phyloP scores from a whole-genome alignment of 2,113 vertebrate species.

The Lipophrys pholis region DNA sequence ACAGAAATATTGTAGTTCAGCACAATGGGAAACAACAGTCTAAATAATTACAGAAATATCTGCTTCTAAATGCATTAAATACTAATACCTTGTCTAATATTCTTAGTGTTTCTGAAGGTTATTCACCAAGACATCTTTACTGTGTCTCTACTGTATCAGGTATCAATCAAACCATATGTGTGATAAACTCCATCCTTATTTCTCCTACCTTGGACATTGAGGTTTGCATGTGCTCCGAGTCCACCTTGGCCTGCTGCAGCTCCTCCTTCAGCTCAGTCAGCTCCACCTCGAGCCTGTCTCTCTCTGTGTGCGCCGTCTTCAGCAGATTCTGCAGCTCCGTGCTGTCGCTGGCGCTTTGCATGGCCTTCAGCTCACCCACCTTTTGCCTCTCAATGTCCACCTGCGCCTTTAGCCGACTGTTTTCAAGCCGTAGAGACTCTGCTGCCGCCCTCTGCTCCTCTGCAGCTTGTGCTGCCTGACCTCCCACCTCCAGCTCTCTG shows the following conservation, averaged over 20 bases:
- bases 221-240: constrained; percentile 84
- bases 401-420: constrained; percentile 86
- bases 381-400: constrained; percentile 90
- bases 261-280: constrained; percentile 89
- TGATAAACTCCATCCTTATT: no score
- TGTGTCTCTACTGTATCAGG: no score
- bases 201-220: constrained; percentile 87
- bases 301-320: constrained; percentile 86
- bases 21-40: constrained; percentile 13
- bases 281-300: constrained; percentile 87
- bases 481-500: constrained; percentile 78
- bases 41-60: background rate
- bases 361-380: constrained; percentile 80
- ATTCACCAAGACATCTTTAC: no score
- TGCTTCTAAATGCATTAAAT: background rate
- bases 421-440: constrained; percentile 88
- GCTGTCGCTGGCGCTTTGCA: constrained; percentile 82
- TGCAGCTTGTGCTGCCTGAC: constrained; percentile 71
- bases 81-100: no score
- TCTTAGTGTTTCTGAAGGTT: no score
- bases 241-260: constrained; percentile 86
- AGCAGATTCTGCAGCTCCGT: constrained; percentile 87
- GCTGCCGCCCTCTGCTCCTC: constrained; percentile 83
- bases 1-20: background rate
- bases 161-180: no score